These are phyloP conservation scores for Troglohyphantes excavatus DNA, from an alignment of 2,888 invertebrate species.

Conservation along the genomic window DNA sequence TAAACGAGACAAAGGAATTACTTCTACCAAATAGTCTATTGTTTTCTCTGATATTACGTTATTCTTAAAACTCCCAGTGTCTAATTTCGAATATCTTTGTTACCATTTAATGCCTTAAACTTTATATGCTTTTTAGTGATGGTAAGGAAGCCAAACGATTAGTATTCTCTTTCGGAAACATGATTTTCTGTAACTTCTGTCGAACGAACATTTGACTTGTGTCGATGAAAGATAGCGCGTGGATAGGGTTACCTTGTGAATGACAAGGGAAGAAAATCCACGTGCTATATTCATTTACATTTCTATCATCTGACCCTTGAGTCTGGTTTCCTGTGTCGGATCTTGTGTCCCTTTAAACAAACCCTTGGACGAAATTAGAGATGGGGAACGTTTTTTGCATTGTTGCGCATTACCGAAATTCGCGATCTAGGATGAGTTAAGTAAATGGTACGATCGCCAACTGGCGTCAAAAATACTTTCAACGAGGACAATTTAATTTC, in stretches of 20 bases:
- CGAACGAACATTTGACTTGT: slow-evolving; percentile 1
- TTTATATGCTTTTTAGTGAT: too few relatives aligned
- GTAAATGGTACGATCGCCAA: too few relatives aligned
- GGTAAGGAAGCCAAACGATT: not conserved
- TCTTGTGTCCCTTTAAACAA: slow-evolving; percentile 36
- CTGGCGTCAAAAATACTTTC: too few relatives aligned
- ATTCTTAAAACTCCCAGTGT: too few relatives aligned
- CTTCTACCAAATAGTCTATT: too few relatives aligned
- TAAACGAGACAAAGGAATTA: too few relatives aligned
- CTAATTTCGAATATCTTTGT: too few relatives aligned
- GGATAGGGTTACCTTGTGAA: not conserved
- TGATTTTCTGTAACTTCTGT: slow-evolving; percentile 2
- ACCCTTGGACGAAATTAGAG: slow-evolving; percentile 33
- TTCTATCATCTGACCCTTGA: slow-evolving; percentile 48
- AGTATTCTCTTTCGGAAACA: not conserved
- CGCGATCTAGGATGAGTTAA: too few relatives aligned
- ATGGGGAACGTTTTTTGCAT: not conserved
- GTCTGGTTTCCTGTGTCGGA: slow-evolving; percentile 44
- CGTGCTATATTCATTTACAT: slow-evolving; percentile 28
- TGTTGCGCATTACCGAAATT: too few relatives aligned
- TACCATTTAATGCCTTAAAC: too few relatives aligned
- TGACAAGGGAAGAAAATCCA: not conserved
- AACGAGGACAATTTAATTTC: too few relatives aligned
- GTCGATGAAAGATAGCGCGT: not conserved
- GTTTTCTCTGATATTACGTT: too few relatives aligned